Conservation (phyloP, 2,113 vertebrate species). For the Cnemophilus loriae region DNA sequence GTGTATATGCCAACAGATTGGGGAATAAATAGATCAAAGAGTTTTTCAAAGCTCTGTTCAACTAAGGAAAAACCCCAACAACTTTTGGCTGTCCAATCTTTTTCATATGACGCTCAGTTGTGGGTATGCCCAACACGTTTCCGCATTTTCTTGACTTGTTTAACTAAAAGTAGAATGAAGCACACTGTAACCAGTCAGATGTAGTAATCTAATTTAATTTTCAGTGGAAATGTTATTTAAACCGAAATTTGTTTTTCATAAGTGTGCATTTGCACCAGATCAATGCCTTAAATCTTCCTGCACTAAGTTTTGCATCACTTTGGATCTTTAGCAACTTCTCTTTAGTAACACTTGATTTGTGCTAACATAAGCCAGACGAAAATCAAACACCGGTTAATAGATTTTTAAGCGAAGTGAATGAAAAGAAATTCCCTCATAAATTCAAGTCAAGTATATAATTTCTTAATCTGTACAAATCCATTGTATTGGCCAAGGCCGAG, state of each 20-base stretch:
- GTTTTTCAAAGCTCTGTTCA: background rate
- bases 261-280: background rate
- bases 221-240: background rate
- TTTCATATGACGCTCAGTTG: background rate
- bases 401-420: background rate
- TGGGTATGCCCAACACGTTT: background rate
- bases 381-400: background rate
- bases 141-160: background rate
- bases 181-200: background rate
- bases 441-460: background rate
- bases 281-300: background rate
- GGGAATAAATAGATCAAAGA: slow-evolving; percentile 2
- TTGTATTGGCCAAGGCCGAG: background rate
- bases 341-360: background rate
- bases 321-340: background rate
- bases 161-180: background rate
- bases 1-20: background rate
- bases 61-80: background rate
- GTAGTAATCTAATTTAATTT: background rate
- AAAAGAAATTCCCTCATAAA: background rate
- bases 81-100: background rate
- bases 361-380: background rate
- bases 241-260: background rate
- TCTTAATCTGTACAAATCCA: background rate
- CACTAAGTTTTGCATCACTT: background rate